Evolutionary conservation across 2,113 vertebrate genomes (phyloP).

Genomic region (Aptenodytes forsteri): DNA sequence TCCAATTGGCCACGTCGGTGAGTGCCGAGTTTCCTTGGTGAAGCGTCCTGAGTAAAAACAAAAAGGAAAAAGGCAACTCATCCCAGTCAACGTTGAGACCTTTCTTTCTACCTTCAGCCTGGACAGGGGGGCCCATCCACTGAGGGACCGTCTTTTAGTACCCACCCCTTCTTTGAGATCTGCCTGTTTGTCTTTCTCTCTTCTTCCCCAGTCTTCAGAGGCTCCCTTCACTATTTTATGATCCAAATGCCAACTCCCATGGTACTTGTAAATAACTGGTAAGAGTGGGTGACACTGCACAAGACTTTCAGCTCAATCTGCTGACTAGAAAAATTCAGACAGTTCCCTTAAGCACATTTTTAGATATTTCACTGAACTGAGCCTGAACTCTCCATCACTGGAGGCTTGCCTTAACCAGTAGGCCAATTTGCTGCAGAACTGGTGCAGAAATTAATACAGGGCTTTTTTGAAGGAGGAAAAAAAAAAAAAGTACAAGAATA

Average conservation of each 20-base stretch:
- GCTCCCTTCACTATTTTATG: neutral
- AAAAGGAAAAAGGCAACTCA: neutral
- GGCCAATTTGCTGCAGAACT: neutral
- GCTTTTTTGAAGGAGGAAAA: too few relatives aligned
- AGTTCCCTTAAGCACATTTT: neutral
- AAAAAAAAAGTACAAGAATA: neutral
- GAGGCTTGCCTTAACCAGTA: neutral
- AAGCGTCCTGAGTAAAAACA: neutral
- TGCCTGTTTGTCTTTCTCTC: neutral
- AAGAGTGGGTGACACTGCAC: neutral
- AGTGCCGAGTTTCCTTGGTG: neutral
- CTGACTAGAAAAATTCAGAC: neutral
- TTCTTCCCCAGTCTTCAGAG: neutral
- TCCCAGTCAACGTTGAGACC: accelerated
- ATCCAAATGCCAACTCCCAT: neutral
- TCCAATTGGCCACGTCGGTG: neutral
- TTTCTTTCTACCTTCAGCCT: neutral
- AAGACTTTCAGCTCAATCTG: neutral
- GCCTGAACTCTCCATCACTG: neutral
- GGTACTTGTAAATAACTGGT: neutral
- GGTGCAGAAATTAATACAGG: neutral
- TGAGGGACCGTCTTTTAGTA: neutral
- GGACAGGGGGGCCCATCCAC: neutral
- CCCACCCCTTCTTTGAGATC: neutral
- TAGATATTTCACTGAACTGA: neutral